Conservation (phyloP, 2,113 vertebrate genomes). For the Glareola pratincola region DNA sequence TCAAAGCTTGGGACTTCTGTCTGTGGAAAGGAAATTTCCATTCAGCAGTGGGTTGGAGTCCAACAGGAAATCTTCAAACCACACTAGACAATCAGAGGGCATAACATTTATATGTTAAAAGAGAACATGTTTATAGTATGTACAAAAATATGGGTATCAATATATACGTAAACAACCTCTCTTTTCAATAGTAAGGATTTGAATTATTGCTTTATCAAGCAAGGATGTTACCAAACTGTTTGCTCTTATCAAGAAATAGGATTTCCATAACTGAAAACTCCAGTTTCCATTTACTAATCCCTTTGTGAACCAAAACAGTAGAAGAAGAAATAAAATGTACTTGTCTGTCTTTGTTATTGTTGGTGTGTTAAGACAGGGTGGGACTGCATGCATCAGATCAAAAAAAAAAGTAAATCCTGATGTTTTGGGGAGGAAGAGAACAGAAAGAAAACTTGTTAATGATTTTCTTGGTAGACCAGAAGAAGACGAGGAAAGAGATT, state of each 20-base stretch:
- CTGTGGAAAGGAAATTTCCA: neutral
- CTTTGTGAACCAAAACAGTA: neutral
- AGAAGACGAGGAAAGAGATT: neutral
- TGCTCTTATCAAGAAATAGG: neutral
- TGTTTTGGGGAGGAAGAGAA: neutral
- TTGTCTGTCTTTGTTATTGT: fast-evolving
- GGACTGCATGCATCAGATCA: neutral
- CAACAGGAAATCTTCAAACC: neutral
- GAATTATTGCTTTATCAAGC: neutral
- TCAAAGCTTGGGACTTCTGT: neutral
- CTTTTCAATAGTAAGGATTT: neutral
- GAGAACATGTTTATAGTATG: neutral
- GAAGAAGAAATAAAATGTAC: neutral
- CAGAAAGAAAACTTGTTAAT: neutral
- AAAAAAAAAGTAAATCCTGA: neutral
- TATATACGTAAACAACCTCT: neutral
- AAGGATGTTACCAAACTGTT: neutral
- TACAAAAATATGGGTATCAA: neutral
- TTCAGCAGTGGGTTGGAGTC: neutral
- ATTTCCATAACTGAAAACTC: neutral
- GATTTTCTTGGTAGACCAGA: neutral
- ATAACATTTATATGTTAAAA: neutral
- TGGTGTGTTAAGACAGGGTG: neutral
- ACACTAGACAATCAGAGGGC: neutral
- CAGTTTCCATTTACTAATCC: neutral